Evolutionary conservation across 1,140 invertebrate species (phyloP), one percentile per base, ranked within the genome.

Genomic region (Pachypsylla venusta): DNA sequence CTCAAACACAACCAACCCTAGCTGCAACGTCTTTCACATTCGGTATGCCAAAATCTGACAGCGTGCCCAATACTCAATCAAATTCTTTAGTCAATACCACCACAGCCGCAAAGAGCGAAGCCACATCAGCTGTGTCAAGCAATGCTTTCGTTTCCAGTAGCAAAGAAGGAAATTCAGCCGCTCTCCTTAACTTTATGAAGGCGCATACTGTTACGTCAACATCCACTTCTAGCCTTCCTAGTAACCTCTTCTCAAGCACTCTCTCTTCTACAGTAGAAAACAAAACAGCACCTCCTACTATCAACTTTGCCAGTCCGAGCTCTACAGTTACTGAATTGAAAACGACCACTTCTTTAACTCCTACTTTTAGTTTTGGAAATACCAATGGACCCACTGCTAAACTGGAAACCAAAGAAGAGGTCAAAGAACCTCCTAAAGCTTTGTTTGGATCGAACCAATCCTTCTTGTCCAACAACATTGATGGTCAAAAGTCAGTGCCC

Each of bases 1-100:
- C 63, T 35, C 20, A 58, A 25, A 56, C 19, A 25, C 40, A 42
- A 16, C 35, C 56, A n/a, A 58, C 53, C 25, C 60, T 62, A 57
- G 13, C 26, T 25, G 53, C 57, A 39, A 58, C 57, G 25, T 59
- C 60, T 1, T 72, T 74, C 59, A 64, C 66, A 4, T 74, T 75
- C 65, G 72, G 67, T 25, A 65, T 69, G 24, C 69, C 67, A 13
- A 68, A 67, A 48, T 61, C 61, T 54, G 65, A 63, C 20, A 30
- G 3, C 25, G 26, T n/a, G n/a, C 20, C 16, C 27, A 55, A 19
- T 27, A 20, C 14, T 14, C 13, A 39, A 20, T 35, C 3, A 40
- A 27, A 27, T 5, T 3, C 24, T 26, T 26, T 24, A n/a, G 22
- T 27, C 13, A 59, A 25, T 25, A 22, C 25, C 13, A 16, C 13